Evolutionary conservation across 2,113 vertebrate species (phyloP), one percentile per base, ranked within the genome.

Genomic region (Mus pahari): DNA sequence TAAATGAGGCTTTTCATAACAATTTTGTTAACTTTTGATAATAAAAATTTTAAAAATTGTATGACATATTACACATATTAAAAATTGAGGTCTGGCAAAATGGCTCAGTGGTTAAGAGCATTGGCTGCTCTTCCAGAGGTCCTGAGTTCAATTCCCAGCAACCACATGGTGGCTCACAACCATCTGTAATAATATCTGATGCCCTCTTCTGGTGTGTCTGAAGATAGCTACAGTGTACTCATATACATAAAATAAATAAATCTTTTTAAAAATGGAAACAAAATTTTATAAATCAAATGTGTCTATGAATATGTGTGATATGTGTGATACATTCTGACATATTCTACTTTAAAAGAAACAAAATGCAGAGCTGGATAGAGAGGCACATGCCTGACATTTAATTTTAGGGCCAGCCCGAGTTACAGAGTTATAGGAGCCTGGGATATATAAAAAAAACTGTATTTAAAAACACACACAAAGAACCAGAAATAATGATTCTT

Each of bases 21-120:
- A 90, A 36, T 92, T 93, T 90, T 92, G 26, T 45, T 58, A 81
- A 64, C n/a, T 86, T 96, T 90, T 45, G 39, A 28, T 91, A 50
- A 86, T 87, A 36, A 89, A 33, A 74, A 42, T 86, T 17, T 73
- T 77, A 55, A 96, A 89, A 89, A 68, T 42, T 55, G 19, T 55
- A 24, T 58, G 33, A 3, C 81, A 82, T 77, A n/a, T 82, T 82
- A n/a, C 33, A 71, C 82, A 48, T 48, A 17, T 55, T 55, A 55
- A 55, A 55, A 55, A 55, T 55, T 55, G 53, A 55, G 53, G 53
- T 3, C 53, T 55, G 53, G 53, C 12, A 14, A 55, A 14, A 55
- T 55, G 53, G 53, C 53, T 55, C 53, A 55, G 53, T 14, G 53
- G 53, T 55, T 55, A 55, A 55, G 53, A 55, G 53, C 53, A 55